Conservation (phyloP, 2,888 invertebrate genomes). For the Drosophila kuntzei region DNA sequence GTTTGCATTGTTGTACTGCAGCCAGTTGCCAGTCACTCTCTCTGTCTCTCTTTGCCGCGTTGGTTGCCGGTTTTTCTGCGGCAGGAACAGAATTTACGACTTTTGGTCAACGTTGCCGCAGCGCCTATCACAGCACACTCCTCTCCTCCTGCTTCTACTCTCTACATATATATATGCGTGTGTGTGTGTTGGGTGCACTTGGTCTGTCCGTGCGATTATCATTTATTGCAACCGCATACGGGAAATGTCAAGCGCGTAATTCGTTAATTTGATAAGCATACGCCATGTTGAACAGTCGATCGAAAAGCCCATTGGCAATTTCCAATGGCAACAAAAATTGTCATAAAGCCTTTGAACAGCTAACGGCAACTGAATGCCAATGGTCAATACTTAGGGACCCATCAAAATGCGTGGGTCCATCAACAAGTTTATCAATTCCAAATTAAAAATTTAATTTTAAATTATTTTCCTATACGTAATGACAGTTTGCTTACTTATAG, state of each 20-base stretch:
- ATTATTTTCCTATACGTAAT: too few species aligned
- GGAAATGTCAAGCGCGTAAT: conserved; percentile 69
- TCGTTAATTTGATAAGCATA: conserved; percentile 79
- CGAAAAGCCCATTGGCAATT: conserved; percentile 51
- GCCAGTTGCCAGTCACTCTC: conserved; percentile 25
- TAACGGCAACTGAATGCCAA: conserved; percentile 26
- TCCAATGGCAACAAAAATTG: conserved; percentile 33
- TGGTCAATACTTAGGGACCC: conserved; percentile 18
- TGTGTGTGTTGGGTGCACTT: conserved; percentile 20
- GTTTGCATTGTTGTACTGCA: conserved; percentile 71
- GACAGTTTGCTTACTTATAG: too few species aligned
- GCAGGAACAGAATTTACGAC: conserved; percentile 73
- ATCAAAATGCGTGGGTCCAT: conserved; percentile 14
- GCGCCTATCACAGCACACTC: conserved; percentile 30
- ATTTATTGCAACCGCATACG: conserved; percentile 77
- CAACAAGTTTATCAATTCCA: conserved; percentile 1
- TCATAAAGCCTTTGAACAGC: conserved; percentile 21
- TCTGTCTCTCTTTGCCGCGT: not conserved
- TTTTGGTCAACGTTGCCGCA: conserved; percentile 69
- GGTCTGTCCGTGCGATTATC: conserved; percentile 61
- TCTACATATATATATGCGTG: not conserved
- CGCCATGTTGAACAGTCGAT: conserved; percentile 66
- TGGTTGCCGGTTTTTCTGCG: conserved; percentile 69
- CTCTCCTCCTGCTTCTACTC: not conserved
- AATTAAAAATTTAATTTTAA: not conserved